These are phyloP conservation scores for Linepithema humile DNA, from an alignment of 1,140 invertebrate genomes.

Conservation along the genomic window DNA sequence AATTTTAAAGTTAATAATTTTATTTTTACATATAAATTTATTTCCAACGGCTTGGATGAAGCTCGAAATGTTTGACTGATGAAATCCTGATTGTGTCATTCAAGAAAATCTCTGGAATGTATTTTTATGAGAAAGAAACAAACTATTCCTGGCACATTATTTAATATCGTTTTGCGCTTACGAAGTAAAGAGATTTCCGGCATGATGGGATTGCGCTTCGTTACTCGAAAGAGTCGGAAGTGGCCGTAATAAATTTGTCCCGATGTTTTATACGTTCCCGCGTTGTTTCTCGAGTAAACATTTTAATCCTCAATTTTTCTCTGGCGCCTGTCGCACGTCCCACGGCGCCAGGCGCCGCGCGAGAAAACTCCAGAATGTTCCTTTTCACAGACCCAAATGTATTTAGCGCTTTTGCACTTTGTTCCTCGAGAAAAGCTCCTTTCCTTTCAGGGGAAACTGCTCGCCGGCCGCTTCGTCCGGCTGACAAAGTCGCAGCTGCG, in stretches of 20 bases:
- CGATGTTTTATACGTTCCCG: conserved; percentile 55
- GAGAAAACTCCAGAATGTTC: conserved; percentile 56
- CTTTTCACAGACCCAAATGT: conserved; percentile 60
- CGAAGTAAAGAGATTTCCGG: conserved; percentile 40
- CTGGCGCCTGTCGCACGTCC: conserved; percentile 1
- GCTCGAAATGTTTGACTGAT: background rate
- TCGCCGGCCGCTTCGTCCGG: conserved; percentile 32
- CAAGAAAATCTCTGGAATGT: background rate
- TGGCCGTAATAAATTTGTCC: conserved; percentile 59
- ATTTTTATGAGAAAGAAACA: conserved; percentile 2
- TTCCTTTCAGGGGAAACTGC: conserved; percentile 54
- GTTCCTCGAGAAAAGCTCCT: conserved; percentile 59
- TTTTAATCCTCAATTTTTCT: conserved; percentile 58
- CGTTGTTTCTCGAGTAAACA: conserved; percentile 57
- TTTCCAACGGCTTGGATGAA: background rate
- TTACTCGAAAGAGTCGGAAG: conserved; percentile 54
- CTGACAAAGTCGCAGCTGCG: conserved; percentile 51
- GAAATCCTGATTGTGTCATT: background rate
- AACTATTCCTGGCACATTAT: conserved; percentile 44
- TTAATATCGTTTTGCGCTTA: conserved; percentile 52
- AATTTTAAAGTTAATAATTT: background rate
- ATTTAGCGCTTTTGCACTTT: conserved; percentile 62
- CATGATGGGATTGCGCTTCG: conserved; percentile 50
- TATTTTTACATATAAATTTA: background rate
- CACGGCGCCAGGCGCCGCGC: conserved; percentile 9